Evolutionary conservation across 2,113 vertebrate species (phyloP).

Genomic region (Sciurus niger): DNA sequence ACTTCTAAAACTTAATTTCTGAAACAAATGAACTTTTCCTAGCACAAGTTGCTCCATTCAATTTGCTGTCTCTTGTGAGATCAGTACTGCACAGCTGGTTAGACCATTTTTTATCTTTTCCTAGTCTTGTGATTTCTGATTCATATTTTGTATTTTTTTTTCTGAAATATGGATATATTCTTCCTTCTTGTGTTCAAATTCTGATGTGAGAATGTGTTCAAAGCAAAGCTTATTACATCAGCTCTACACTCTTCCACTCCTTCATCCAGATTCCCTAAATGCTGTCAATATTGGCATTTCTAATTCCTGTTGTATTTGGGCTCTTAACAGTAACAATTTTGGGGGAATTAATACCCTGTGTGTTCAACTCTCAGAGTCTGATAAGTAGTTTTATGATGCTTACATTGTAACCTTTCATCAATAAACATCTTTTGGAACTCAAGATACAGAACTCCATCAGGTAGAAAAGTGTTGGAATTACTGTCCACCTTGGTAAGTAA

Average conservation of each 20-base stretch:
- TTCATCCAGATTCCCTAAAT: constrained; percentile 93
- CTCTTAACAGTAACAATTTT: constrained; percentile 94
- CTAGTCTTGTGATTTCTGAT: constrained; percentile 86
- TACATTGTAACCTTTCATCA: constrained; percentile 93
- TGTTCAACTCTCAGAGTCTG: constrained; percentile 93
- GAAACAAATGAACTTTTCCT: no score
- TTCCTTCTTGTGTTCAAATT: constrained; percentile 94
- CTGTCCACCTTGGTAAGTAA: constrained; percentile 87
- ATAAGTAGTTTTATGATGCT: constrained; percentile 95
- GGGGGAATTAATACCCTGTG: constrained; percentile 92
- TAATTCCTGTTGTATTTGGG: constrained; percentile 95
- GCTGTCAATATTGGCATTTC: constrained; percentile 93
- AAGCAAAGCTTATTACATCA: constrained; percentile 96
- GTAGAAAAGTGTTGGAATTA: constrained; percentile 84
- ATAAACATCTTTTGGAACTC: constrained; percentile 95
- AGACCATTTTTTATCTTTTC: no score
- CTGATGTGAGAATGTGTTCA: constrained; percentile 93
- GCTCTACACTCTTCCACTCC: constrained; percentile 95
- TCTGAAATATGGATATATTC: constrained; percentile 91
- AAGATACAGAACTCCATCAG: constrained; percentile 87
- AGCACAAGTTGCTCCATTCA: no score
- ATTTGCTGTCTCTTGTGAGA: no score
- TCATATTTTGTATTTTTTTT: constrained; percentile 92
- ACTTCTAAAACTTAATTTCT: no score
- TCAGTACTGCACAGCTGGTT: no score